Evolutionary conservation across 2,888 invertebrate species (phyloP), one percentile per base, ranked within the genome.

Genomic region (Isotomurus palustris): DNA sequence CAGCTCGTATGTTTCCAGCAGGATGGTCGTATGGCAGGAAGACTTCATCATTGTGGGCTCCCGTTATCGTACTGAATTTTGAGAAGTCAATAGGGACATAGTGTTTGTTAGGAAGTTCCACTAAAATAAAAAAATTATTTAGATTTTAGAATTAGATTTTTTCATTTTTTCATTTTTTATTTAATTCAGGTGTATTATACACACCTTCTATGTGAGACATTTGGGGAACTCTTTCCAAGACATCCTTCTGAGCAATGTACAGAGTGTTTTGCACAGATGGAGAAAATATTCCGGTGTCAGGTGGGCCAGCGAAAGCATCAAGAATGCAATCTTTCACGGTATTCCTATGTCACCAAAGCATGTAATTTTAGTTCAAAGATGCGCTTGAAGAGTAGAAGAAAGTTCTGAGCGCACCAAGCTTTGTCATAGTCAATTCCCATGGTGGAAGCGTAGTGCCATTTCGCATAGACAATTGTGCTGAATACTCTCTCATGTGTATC

Each of bases 261-360:
- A 88, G 74, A 0, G 88, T 88, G 71, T 88, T 83, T 73, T 89
- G 88, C 0, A 88, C 88, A 1, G 87, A 87, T 0, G 88, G 85
- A 0, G 88, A 88, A 64, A 83, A 82, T 2, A 86, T 77, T 1
- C 89, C 89, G 14, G 57, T 60, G 41, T 67, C 65, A 10, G 67
- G 67, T 5, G 67, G 56, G 0, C 88, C 88, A 27, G 62, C 87
- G 73, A 89, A 88, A 71, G 84, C 85, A 61, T 83, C 82, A 56
- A 88, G 73, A 35, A 88, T 85, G 47, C 83, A 83, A 49, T 84
- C 81, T 71, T 83, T 84, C 0, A 88, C 85, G 0, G 80, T 81
- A 35, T 81, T 74, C 74, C 73, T 74, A 21, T 32, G 17, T 19
- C n/a, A 28, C 19, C 22, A 29, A 32, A 45, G n/a, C 10, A 53